Evolutionary conservation across 2,113 vertebrate genomes (phyloP), one percentile per base, ranked within the genome.

Genomic region (Pluvianellus socialis): DNA sequence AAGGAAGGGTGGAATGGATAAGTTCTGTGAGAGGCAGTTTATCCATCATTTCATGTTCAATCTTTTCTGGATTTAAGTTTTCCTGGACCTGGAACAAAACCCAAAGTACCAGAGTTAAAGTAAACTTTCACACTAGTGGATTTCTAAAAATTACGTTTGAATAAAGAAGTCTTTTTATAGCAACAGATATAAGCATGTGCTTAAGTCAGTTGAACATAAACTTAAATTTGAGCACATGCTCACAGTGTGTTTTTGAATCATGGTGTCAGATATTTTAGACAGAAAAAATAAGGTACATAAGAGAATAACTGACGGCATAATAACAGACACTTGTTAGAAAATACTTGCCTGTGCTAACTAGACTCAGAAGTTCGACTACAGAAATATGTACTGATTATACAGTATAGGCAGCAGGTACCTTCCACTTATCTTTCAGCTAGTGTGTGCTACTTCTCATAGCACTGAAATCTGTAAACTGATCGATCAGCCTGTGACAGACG

Each of bases 31-130:
- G 91, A 33, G 98, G 98, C 71, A 98, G 91, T 75, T 95, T 96
- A 90, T 91, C 93, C 97, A 99, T 98, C 98, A 99, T 99, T 96
- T 98, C 98, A 50, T 7, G 42, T 92, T 99, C 99, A 84, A 98
- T 97, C 87, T 98, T 97, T 79, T 97, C 93, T 42, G 95, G 98
- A 93, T 99, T 97, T 68, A 99, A 98, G 71, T 96, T 92, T 52
- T 97, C 52, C 45, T 96, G 97, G 74, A 90, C 95, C 99, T 99
- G 92, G 80, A 90, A 92, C 49, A 95, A 96, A 96, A 77, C 44
- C 12, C 59, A 88, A 90, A 95, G 71, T 30, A 92, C 26, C 79
- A 96, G n/a, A 94, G 86, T 74, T 68, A 72, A 79, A 81, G 44
- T 33, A 86, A 92, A 86, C 30, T n/a, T 94, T 68, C 45, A 61